Base-by-base conservation (phyloP, 2,797 vertebrate genomes). In the Gymnothorax reevesii region DNA sequence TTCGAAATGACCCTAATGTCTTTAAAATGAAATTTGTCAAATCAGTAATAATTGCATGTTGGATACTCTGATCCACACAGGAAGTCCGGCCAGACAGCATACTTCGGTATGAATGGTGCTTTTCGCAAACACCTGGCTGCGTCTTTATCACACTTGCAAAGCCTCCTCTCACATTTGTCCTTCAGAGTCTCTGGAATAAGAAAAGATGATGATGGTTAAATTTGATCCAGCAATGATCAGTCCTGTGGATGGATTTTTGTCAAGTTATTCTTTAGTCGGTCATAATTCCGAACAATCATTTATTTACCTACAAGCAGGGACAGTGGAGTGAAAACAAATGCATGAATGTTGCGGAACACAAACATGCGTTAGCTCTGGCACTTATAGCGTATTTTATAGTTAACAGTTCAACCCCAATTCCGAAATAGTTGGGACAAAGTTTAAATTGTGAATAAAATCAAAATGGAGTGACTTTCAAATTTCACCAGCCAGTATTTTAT, bases 71-170 rank as follows among this genome's bases (percentile, higher is more conserved):
- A 64, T 13, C 91, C 93, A 87, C 96, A 97, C 55, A 92, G n/a
- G 1, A 91, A 87, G 4, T 89, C 89, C 20, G 94, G 95, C 91
- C 94, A 96, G 77, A 95, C 86, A 66, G 94, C 83, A 66, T 95
- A 91, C 83, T 90, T 94, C 3, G 91, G 4, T 0, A 94, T 89
- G 89, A 95, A 96, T 1, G 94, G 89, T 1, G 94, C 92, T 75
- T 27, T 88, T 42, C 91, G 91, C 62, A 97, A 91, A 83, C 96
- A 97, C 86, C 90, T 88, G 52, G 94, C 95, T 55, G 94, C 89
- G 83, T 95, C 91, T 57, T 90, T 88, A 88, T 97, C 96, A 84
- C 96, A 97, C 83, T 92, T 91, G 89, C 96, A 97, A 49, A 94
- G 69, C 88, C 94, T 90, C 88, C 93, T 93, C 84, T 96, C 92